Conservation (phyloP, 2,888 invertebrate genomes). For the Lasioglossum pauxillum region DNA sequence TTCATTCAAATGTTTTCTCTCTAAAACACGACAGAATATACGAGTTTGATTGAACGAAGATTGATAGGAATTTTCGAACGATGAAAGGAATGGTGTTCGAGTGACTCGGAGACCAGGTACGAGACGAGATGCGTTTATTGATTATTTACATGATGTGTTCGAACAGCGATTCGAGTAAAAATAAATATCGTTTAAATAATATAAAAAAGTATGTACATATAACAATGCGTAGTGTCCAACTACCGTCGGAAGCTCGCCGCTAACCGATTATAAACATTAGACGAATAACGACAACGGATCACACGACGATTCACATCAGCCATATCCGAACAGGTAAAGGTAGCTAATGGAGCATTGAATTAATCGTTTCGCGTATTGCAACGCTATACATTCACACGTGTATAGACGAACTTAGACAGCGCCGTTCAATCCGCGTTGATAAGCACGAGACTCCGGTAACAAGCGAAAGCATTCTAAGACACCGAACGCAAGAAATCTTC, state of each 20-base stretch:
- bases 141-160: slow-evolving; percentile 72
- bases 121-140: slow-evolving; percentile 68
- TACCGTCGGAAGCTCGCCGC: slow-evolving; percentile 57
- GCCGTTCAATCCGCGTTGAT: slow-evolving; percentile 29
- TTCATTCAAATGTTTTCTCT: too few relatives aligned
- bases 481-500: background rate
- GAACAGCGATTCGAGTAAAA: slow-evolving; percentile 73
- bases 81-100: background rate
- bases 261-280: slow-evolving; percentile 69
- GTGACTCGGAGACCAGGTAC: background rate
- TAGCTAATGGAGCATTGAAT: slow-evolving; percentile 39
- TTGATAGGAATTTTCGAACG: background rate
- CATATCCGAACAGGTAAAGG: slow-evolving; percentile 38
- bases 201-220: slow-evolving; percentile 75
- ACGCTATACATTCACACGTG: background rate
- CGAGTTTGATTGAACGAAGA: too few relatives aligned
- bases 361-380: slow-evolving; percentile 35
- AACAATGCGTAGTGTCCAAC: slow-evolving; percentile 68
- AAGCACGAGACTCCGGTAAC: slow-evolving; percentile 36
- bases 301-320: slow-evolving; percentile 61
- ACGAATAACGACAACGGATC: slow-evolving; percentile 71
- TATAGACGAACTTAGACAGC: slow-evolving; percentile 14
- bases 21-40: too few relatives aligned
- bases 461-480: slow-evolving; percentile 44
- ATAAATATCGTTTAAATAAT: slow-evolving; percentile 77